Base-by-base conservation (phyloP, 2,797 vertebrate species). In the Coregonus sp. region DNA sequence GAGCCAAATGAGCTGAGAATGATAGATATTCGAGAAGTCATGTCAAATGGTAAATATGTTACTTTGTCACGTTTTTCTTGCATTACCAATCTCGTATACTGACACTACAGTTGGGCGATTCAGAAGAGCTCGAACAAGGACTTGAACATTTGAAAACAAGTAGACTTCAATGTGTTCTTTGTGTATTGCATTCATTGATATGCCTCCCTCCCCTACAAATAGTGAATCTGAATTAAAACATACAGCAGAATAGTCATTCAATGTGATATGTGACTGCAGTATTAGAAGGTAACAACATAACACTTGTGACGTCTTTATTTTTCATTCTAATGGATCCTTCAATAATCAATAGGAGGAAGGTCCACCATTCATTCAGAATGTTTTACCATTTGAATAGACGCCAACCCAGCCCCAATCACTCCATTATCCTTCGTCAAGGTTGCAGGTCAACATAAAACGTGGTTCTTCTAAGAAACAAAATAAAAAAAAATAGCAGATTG, bases 391-490 rank as follows among this genome's bases (percentile, higher is more conserved):
- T 81, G 88, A 89, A 90, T 89, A 86, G 88, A 90, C 86, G 89
- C 73, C 78, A 86, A 89, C 88, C 89, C 70, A 89, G 81, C 70
- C 83, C 88, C 90, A 91, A 87, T 94, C 90, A 83, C 90, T 89
- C 87, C 89, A 90, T 91, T 92, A 92, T 93, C 92, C 93, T 93
- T 93, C 91, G 90, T 83, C 91, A 93, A 93, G 92, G 93, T 92
- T 93, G 92, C 92, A 88, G 94, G 93, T 95, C 93, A 92, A 90
- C 89, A 84, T 89, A 88, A 92, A 92, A 90, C 87, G 89, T 87
- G 87, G 87, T 85, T 80, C 40, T 85, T 80, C 87, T 82, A 81
- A 78, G 86, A 92, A 47, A 9, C 90, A 89, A 90, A 91, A 18
- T 16, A 56, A 51, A 9, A 51, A 20, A n/a, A n/a, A 92, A 90